These are phyloP conservation scores for Xanthostigma xanthostigma DNA, from an alignment of 2,888 invertebrate genomes.

Conservation along the genomic window DNA sequence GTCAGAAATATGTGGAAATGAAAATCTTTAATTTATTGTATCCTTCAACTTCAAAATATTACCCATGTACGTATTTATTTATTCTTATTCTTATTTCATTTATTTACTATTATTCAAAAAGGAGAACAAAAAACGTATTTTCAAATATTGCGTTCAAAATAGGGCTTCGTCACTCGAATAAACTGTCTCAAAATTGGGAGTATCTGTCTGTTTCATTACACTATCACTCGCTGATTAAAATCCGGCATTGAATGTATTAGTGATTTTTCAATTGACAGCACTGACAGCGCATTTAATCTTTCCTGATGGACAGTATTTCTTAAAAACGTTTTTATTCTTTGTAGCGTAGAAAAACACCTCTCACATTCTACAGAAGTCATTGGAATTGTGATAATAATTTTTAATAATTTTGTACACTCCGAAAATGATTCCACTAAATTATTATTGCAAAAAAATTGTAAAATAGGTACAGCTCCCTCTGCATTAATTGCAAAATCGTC, in stretches of 20 bases:
- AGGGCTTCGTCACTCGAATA: no score
- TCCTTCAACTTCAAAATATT: no score
- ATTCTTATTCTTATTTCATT: no score
- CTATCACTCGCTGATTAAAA: background rate
- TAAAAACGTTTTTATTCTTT: background rate
- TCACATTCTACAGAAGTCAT: slow-evolving; percentile 5
- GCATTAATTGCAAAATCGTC: no score
- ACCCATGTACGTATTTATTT: no score
- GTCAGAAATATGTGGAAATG: no score
- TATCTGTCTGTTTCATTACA: no score
- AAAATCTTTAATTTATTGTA: no score
- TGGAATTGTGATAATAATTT: slow-evolving; percentile 5
- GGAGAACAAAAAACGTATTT: no score
- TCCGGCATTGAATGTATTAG: background rate
- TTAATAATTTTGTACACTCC: slow-evolving; percentile 3
- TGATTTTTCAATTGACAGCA: background rate
- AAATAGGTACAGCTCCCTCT: background rate
- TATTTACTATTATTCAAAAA: no score
- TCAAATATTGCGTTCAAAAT: no score
- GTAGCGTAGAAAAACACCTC: background rate
- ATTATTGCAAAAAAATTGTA: slow-evolving; percentile 3
- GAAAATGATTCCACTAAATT: slow-evolving; percentile 3
- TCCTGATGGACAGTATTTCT: background rate
- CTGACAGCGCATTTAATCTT: background rate
- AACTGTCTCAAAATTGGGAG: no score